phyloP scores from a whole-genome alignment of 2,797 vertebrate species.

The Lateolabrax maculatus region DNA sequence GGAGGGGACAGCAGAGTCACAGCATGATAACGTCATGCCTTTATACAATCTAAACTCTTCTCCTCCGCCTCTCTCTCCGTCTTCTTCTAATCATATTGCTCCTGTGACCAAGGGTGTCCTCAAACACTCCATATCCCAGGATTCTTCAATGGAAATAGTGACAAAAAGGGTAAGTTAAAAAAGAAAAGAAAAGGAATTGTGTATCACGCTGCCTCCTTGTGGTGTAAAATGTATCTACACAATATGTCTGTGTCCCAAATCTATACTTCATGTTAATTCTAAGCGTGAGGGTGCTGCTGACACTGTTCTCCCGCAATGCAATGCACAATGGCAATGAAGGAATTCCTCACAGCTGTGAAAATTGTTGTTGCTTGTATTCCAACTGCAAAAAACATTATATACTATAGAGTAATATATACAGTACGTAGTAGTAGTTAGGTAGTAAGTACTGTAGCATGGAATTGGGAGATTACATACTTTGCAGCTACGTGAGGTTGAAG shows the following conservation, averaged over 20 bases:
- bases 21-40: slow-evolving; percentile 13
- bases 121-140: slow-evolving; percentile 76
- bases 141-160: slow-evolving; percentile 79
- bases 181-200: neutral
- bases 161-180: slow-evolving; percentile 80
- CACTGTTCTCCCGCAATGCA: neutral
- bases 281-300: neutral
- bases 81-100: slow-evolving; percentile 26
- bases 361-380: neutral
- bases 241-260: neutral
- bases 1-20: slow-evolving; percentile 44
- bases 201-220: slow-evolving; percentile 43
- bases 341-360: neutral
- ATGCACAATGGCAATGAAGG: neutral
- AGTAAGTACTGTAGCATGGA: neutral
- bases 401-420: neutral
- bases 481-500: neutral
- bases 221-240: slow-evolving; percentile 9
- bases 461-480: neutral
- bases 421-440: neutral
- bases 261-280: neutral
- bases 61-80: slow-evolving; percentile 33
- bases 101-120: slow-evolving; percentile 68
- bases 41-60: slow-evolving; percentile 8
- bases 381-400: neutral